A percentile compares a stretch with the other conserved stretches of the same genome.
Conservation (phyloP, 2,797 vertebrate species). For the Danio kyathit region DNA sequence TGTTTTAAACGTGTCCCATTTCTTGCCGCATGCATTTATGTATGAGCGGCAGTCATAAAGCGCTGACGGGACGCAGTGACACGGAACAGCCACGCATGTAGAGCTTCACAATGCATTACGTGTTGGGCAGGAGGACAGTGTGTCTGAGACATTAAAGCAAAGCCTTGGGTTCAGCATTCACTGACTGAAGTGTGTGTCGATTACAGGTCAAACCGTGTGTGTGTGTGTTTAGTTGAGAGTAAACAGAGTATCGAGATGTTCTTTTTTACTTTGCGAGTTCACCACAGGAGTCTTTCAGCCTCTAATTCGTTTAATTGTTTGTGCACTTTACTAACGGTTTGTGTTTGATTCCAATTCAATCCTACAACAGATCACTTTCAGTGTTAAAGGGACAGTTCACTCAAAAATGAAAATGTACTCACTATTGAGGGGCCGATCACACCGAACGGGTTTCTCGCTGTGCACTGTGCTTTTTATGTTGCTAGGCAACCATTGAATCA, state of each 20-base stretch:
- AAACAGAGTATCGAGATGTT: neutral
- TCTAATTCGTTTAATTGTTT: neutral
- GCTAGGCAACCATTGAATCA: no score
- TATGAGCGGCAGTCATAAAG: constrained; percentile 59
- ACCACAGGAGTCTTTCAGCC: constrained; percentile 20
- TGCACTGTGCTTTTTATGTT: no score
- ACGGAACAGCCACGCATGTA: constrained; percentile 38
- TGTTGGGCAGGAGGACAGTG: neutral
- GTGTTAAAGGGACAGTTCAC: no score
- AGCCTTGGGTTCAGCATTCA: neutral
- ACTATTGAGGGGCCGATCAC: no score
- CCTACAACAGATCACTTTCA: no score
- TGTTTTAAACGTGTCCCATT: constrained; percentile 54
- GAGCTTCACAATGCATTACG: neutral
- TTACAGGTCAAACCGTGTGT: constrained; percentile 11
- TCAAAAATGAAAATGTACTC: no score
- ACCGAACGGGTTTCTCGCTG: no score
- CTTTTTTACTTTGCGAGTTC: constrained; percentile 18
- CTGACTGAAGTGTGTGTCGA: constrained; percentile 12
- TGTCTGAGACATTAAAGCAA: constrained; percentile 23
- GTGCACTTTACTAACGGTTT: neutral
- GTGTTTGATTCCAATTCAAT: no score
- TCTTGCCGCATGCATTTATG: constrained; percentile 61
- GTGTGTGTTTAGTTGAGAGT: no score
- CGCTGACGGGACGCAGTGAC: constrained; percentile 19